Evolutionary conservation across 2,888 invertebrate species (phyloP), one percentile per base, ranked within the genome.

Genomic region (Hipparchia semele): DNA sequence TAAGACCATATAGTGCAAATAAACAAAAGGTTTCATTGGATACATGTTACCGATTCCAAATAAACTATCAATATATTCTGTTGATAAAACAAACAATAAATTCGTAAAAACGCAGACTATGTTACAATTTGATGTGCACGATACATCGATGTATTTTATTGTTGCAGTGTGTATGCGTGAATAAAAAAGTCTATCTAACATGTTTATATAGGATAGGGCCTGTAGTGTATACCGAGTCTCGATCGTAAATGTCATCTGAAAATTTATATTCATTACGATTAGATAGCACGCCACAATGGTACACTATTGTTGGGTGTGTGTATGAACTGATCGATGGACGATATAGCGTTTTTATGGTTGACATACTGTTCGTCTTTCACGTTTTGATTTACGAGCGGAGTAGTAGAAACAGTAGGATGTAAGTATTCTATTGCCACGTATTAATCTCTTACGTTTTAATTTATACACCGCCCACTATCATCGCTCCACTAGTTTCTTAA

Each of bases 221-320:
- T 84, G 88, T 91, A 91, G 90, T 58, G 58, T 58, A 12, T 60
- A 60, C 39, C 85, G 90, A 85, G 90, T 85, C 86, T 83, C 87
- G 90, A 90, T 92, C 93, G 91, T 94, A 92, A 93, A 94, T 91
- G 93, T 93, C 93, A 92, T 92, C 90, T 88, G 90, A 91, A 92
- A 92, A 94, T 94, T 93, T 94, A 94, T 94, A 92, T 93, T 92
- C 91, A 93, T 91, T 90, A 92, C 93, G 92, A 92, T 92, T 92
- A 92, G 93, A 93, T 92, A 92, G 89, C 87, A 86, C 86, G 83
- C 84, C 87, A 91, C 91, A 91, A 92, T 90, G 83, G 87, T 86
- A 85, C 84, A 77, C 90, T 83, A 91, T 92, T 93, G 92, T 92
- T 91, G 86, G 83, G 80, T 84, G 84, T 83, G 80, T 83, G 83